Evolutionary conservation across 2,888 invertebrate genomes (phyloP), one percentile per base, ranked within the genome.

Genomic region (Chironomus riparius): DNA sequence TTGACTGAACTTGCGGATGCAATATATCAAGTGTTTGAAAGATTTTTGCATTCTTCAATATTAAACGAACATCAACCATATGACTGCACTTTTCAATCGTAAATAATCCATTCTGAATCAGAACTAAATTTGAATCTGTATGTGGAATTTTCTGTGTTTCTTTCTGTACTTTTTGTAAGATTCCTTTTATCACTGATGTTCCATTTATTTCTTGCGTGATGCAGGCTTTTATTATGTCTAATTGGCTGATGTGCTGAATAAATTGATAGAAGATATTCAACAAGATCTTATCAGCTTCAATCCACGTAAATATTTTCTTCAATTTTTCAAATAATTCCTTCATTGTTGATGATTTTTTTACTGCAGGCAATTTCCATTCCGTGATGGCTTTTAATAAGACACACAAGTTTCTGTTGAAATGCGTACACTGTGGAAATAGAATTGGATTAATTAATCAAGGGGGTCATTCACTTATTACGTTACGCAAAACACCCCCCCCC

Each of bases 1-100:
- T 65, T 69, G 79, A 81, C 2, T 78, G 68, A 50, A 80, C 79
- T 5, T 79, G 80, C 0, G 84, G 83, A 77, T 83, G 79, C 4
- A 84, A 28, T 18, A 68, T 0, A 56, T 74, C 74, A n/a, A 74
- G 48, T 21, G 47, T 48, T 22, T 47, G 22, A 38, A 74, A 68
- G 47, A 74, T 5, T 47, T 68, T 74, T 1, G 47, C 18, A 7
- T 68, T 47, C 18, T 68, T 65, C 5, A 74, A 22, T n/a, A 68
- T 48, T 13, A 68, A 4, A 2, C 74, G 47, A 68, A 68, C 47
- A 3, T 74, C 74, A 13, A 68, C 22, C 0, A 21, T 4, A 12
- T n/a, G 18, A 12, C 47, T 18, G 13, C 18, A 65, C 2, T 13
- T 21, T 47, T 47, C 4, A 5, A 74, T 1, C 3, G 18, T n/a